Evolutionary conservation across 1,140 invertebrate genomes (phyloP), one percentile per base, ranked within the genome.

Genomic region (Ceratina calcarata): DNA sequence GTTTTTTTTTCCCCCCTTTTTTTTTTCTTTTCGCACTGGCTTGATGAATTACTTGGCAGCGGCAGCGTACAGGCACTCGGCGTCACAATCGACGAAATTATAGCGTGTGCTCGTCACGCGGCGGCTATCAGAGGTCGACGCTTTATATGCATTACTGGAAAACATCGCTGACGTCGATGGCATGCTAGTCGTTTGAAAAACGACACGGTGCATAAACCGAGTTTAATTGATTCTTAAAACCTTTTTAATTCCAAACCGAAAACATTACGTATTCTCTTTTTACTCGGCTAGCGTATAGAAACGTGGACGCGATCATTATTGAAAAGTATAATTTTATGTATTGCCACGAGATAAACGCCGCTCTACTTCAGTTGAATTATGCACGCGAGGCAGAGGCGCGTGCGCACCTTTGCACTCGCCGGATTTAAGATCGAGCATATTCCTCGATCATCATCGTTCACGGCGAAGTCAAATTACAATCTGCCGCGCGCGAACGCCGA

Each of bases 21-120:
- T 49, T 53, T 45, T 55, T 61, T 45, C 18, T 16, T 16, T 55
- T 7, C 13, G 10, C 3, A n/a, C 13, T 16, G 32, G 10, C 6
- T 2, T 1, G 45, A 53, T 51, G 20, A 37, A 77, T 69, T 77
- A 32, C 55, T 32, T 0, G 64, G 1, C 51, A 12, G 18, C n/a
- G 45, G 8, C 45, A 32, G n/a, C 45, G 65, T 22, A 69, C 69
- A n/a, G 22, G 45, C 49, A 4, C n/a, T 24, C 45, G 58, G 61
- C 75, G 57, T 45, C 55, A 58, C 70, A 78, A 78, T 78, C 67
- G 67, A 72, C 68, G 12, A 78, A 72, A 71, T 78, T 78, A 55
- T 49, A 49, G 18, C 68, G 1, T n/a, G 58, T 27, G 62, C 71
- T 72, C 32, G 57, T 55, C 58, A 12, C 45, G 55, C 32, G 53